A percentile compares a stretch with the other conserved stretches of the same genome.
Evolutionary conservation across 2,888 invertebrate genomes (phyloP).

Genomic region (Drosophila affinis): DNA sequence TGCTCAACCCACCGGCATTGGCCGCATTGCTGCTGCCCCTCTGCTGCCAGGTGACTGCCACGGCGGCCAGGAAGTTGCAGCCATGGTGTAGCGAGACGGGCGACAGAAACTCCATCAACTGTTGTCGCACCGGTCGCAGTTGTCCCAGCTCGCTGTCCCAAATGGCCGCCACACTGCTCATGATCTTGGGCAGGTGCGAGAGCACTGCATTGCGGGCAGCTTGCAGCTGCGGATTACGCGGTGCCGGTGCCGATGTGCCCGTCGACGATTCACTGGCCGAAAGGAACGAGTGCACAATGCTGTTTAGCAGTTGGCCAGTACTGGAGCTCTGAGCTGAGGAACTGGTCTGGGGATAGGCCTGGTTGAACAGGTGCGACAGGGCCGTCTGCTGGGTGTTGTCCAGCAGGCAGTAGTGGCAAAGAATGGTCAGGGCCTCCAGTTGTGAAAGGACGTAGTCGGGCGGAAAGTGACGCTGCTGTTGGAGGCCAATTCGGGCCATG

Average conservation of each 20-base stretch:
- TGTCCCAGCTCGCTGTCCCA: slow-evolving; percentile 90
- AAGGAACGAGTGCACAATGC: slow-evolving; percentile 92
- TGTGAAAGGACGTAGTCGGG: slow-evolving; percentile 92
- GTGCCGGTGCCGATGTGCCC: slow-evolving; percentile 73
- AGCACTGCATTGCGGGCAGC: slow-evolving; percentile 90
- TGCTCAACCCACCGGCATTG: slow-evolving; percentile 73
- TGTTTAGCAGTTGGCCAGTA: slow-evolving; percentile 90
- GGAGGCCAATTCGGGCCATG: slow-evolving; percentile 83
- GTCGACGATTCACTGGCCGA: slow-evolving; percentile 83
- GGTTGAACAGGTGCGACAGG: slow-evolving; percentile 85
- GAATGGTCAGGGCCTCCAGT: slow-evolving; percentile 90
- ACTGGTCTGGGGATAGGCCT: slow-evolving; percentile 85
- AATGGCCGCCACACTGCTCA: slow-evolving; percentile 90
- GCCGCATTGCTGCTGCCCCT: slow-evolving; percentile 85
- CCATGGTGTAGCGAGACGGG: slow-evolving; percentile 93
- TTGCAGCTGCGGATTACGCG: slow-evolving; percentile 81
- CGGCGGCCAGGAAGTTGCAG: slow-evolving; percentile 90
- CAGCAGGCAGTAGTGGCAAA: slow-evolving; percentile 92
- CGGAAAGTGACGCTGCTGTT: slow-evolving; percentile 84
- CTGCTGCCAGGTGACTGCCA: slow-evolving; percentile 94
- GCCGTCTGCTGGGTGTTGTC: slow-evolving; percentile 86
- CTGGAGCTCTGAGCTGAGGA: slow-evolving; percentile 85
- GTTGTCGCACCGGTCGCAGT: slow-evolving; percentile 87
- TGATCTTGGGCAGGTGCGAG: slow-evolving; percentile 91
- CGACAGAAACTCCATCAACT: slow-evolving; percentile 91